These are phyloP conservation scores for Mesorhabditis sp. DNA, from an alignment of 2,888 invertebrate genomes.

Conservation along the genomic window DNA sequence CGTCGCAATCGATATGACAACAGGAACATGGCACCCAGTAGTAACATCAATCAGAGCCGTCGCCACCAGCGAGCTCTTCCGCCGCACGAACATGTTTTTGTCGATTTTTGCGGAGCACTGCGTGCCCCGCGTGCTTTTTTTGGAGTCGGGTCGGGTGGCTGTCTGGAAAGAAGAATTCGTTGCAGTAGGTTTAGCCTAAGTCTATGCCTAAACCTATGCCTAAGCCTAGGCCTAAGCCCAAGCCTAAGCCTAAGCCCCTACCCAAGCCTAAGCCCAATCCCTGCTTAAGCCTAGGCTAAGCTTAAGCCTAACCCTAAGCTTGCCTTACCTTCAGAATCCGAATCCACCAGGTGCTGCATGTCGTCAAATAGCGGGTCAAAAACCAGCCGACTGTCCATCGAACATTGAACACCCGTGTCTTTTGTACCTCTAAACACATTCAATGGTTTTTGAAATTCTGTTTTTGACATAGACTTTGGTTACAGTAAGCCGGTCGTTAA, in stretches of 20 bases:
- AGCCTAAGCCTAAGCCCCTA: no score
- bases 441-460: no score
- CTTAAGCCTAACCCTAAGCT: background rate
- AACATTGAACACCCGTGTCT: background rate
- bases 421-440: background rate
- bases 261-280: no score
- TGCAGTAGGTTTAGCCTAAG: background rate
- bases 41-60: background rate
- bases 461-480: no score
- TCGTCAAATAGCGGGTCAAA: constrained; percentile 6
- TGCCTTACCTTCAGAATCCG: background rate
- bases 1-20: background rate
- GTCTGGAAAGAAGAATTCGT: background rate
- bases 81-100: constrained; percentile 1
- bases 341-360: background rate
- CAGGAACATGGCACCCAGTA: constrained; percentile 3
- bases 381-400: background rate
- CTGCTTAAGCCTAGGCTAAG: no score
- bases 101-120: constrained; percentile 1
- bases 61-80: background rate
- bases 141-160: background rate
- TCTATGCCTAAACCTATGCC: background rate
- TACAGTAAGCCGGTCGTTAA: no score
- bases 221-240: no score
- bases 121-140: background rate